Conservation (phyloP, 1,140 invertebrate genomes). For the Atta colombica region DNA sequence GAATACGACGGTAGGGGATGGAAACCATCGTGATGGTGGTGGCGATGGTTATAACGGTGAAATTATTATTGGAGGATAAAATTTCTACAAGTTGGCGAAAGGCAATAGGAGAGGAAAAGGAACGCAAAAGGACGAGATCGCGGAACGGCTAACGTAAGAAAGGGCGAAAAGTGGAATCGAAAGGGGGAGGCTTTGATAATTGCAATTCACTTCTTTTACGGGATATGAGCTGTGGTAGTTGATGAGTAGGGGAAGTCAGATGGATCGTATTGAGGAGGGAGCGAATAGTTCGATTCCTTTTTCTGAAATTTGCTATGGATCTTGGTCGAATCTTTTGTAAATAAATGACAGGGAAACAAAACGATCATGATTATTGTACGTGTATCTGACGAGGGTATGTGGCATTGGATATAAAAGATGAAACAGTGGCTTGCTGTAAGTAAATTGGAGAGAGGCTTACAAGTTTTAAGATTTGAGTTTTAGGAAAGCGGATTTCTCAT, state of each 20-base stretch:
- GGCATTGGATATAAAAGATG: neutral
- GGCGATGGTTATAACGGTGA: conserved; percentile 63
- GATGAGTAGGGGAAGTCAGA: conserved; percentile 65
- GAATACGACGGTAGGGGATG: neutral
- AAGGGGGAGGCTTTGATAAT: conserved; percentile 78
- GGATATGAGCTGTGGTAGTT: conserved; percentile 69
- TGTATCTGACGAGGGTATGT: neutral
- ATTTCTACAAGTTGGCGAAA: conserved; percentile 79
- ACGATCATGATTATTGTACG: conserved; percentile 58
- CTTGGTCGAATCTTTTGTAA: conserved; percentile 55
- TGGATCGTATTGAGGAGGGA: conserved; percentile 53
- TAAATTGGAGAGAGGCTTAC: neutral
- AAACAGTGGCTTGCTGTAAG: neutral
- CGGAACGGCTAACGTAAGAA: conserved; percentile 11
- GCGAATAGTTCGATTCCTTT: conserved; percentile 72
- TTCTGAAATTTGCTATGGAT: conserved; percentile 72
- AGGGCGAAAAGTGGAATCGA: conserved; percentile 41
- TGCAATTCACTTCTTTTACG: conserved; percentile 80
- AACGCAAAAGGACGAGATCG: conserved; percentile 19
- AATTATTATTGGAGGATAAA: conserved; percentile 82
- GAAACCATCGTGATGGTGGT: neutral
- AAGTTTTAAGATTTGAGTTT: neutral
- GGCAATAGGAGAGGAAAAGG: conserved; percentile 63
- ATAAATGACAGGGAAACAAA: conserved; percentile 70
- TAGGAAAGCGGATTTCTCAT: neutral